Evolutionary conservation across 2,888 invertebrate genomes (phyloP), one percentile per base, ranked within the genome.

Genomic region (Candidula unifasciata): DNA sequence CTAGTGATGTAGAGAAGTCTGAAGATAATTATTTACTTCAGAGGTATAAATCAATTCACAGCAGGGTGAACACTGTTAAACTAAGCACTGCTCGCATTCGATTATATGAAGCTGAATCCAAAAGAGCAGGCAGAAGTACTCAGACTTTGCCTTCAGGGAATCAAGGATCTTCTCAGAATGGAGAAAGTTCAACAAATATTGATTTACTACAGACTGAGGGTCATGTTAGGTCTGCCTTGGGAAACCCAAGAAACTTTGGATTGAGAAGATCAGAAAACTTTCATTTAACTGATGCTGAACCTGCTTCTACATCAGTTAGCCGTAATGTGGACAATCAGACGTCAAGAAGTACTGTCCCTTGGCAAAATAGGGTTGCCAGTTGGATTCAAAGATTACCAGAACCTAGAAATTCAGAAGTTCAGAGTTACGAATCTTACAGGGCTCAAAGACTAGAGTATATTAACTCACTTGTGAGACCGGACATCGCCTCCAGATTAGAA

Each of bases 221-320:
- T 74, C 30, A 74, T 5, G 54, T 13, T 18, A 54, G 52, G 30
- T 54, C 54, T 30, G 0, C 54, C 30, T 30, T 30, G 10, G 30
- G 54, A 10, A 74, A 74, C 30, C 54, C 54, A 54, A 74, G 30
- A 30, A 54, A 30, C 54, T 74, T 33, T 74, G 74, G 54, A 24
- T 16, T 21, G 30, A 18, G 54, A 3, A 30, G 21, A 54, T 18
- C 18, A 54, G 74, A 74, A 30, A 27, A 2, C 30, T 3, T 54
- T 30, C 30, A 52, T 54, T 54, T 54, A 54, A 21, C 54, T 54
- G 54, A 54, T 6, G 30, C 30, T 74, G 18, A 10, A 30, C 3
- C 74, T n/a, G 16, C 30, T 54, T 18, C 30, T 54, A 30, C 27
- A 3, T 30, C 27, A 54, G 30, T 18, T 54, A 18, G 3, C 24